A percentile compares a stretch with the other conserved stretches of the same genome.
phyloP scores from a whole-genome alignment of 2,888 invertebrate species.

The Ptilodon capucinus region DNA sequence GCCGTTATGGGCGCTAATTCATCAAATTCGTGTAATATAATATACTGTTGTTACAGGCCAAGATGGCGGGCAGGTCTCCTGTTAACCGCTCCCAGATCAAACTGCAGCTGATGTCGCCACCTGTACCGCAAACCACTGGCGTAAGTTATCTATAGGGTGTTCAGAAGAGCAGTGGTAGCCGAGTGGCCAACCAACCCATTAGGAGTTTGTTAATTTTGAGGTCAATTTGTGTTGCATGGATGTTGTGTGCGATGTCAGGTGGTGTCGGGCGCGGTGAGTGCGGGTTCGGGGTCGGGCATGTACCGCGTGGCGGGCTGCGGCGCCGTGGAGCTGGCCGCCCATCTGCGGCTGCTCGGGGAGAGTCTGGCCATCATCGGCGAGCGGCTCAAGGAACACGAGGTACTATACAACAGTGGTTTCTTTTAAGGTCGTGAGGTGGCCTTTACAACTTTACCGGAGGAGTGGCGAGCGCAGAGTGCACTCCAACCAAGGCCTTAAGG shows the following conservation, averaged over 20 bases:
- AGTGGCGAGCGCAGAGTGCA: too few species aligned
- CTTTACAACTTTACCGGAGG: too few species aligned
- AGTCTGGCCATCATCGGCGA: slow-evolving; percentile 97
- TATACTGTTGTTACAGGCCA: not conserved
- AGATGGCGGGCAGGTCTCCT: not conserved
- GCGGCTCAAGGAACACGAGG: slow-evolving; percentile 95
- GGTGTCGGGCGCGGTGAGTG: not conserved
- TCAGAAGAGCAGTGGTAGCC: not conserved
- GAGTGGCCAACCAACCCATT: too few species aligned
- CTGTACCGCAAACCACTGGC: not conserved
- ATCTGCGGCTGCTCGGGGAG: slow-evolving; percentile 95
- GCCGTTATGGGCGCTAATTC: too few species aligned
- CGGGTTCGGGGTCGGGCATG: slow-evolving; percentile 44
- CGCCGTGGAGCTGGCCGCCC: slow-evolving; percentile 95
- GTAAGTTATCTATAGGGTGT: not conserved
- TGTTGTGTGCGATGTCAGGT: too few species aligned
- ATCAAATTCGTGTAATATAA: too few species aligned
- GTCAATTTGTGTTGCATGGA: too few species aligned
- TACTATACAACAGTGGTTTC: too few species aligned
- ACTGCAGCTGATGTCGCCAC: not conserved
- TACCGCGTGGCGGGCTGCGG: slow-evolving; percentile 88
- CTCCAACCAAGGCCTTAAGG: too few species aligned
- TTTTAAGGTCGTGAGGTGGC: too few species aligned
- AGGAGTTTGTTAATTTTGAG: too few species aligned
- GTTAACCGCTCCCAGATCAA: not conserved